Conservation (phyloP, 2,888 invertebrate genomes). For the Phyllotreta striolata region DNA sequence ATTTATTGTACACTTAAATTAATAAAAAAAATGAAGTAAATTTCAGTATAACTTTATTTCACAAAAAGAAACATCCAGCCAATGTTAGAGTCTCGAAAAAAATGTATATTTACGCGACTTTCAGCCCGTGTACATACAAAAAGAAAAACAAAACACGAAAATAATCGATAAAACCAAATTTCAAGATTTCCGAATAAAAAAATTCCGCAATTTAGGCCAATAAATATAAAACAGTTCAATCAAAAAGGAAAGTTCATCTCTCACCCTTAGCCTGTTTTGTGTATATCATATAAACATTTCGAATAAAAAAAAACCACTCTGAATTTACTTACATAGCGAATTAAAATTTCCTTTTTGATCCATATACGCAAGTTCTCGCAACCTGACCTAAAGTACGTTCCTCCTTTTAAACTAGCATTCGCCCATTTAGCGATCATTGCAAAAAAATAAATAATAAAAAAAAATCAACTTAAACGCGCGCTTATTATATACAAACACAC, state of each 20-base stretch:
- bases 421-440: background rate
- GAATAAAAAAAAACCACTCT: no score
- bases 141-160: conserved; percentile 12
- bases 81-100: conserved; percentile 18
- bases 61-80: conserved; percentile 22
- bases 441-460: conserved; percentile 25
- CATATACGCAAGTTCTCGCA: background rate
- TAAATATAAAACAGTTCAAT: no score
- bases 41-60: conserved; percentile 11
- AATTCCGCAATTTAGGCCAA: background rate
- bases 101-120: conserved; percentile 15
- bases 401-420: background rate
- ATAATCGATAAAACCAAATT: conserved; percentile 10
- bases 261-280: no score
- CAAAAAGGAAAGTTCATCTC: no score
- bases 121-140: conserved; percentile 12
- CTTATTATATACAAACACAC: conserved; percentile 35
- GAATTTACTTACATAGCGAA: background rate
- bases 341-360: background rate
- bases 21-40: no score
- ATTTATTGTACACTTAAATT: no score
- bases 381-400: background rate
- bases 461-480: conserved; percentile 31
- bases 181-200: background rate
- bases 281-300: no score